Percentiles rank a stretch among this genome's conserved stretches.
Conservation (phyloP, 2,888 invertebrate species). For the Elegia similella region DNA sequence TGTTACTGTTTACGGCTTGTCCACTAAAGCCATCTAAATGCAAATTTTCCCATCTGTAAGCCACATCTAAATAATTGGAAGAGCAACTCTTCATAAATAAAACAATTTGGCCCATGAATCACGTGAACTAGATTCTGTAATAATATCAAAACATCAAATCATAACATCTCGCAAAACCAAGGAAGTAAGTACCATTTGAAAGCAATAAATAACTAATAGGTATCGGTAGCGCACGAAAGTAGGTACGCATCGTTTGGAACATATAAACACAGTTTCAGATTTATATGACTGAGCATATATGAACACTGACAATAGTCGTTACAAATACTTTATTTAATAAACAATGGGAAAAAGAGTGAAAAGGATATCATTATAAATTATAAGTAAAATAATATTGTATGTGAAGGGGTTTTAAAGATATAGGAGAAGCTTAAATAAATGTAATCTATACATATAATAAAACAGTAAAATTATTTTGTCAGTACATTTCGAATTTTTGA, state of each 20-base stretch:
- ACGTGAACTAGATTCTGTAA: constrained; percentile 35
- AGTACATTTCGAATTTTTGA: no score
- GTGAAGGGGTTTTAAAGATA: no score
- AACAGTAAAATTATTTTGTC: no score
- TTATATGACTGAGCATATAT: constrained; percentile 11
- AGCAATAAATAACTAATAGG: constrained; percentile 62
- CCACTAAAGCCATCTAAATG: constrained; percentile 12
- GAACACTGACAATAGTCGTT: constrained; percentile 18
- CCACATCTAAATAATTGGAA: constrained; percentile 7
- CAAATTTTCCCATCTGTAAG: constrained; percentile 6
- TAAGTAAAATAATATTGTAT: no score
- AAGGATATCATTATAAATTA: no score
- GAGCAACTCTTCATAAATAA: constrained; percentile 21
- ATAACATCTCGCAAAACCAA: constrained; percentile 53
- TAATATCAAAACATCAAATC: constrained; percentile 46
- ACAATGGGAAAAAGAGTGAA: no score
- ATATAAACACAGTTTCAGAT: constrained; percentile 30
- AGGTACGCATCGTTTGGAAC: constrained; percentile 50
- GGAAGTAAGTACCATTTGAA: constrained; percentile 51
- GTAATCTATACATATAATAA: no score
- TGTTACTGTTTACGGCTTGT: background rate
- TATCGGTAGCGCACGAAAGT: constrained; percentile 50
- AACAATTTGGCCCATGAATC: constrained; percentile 36
- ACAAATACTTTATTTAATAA: no score
- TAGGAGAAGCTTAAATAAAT: no score